A percentile compares a stretch with the other conserved stretches of the same genome.
These are phyloP conservation scores for Nyctalus aviator DNA, from an alignment of 2,797 vertebrate genomes.

Conservation along the genomic window DNA sequence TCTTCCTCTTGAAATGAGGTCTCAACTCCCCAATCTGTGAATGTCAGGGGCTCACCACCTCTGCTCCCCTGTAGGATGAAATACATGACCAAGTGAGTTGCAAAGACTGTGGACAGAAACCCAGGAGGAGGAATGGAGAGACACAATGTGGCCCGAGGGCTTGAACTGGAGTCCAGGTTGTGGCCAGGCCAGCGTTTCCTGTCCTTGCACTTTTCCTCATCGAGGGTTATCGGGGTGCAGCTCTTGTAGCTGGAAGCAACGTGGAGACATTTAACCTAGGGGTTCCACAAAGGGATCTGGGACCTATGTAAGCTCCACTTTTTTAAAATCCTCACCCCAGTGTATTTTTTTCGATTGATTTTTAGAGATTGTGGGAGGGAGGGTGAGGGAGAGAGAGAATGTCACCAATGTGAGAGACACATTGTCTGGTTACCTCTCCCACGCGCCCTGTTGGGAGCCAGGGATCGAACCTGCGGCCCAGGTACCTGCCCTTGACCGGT, in stretches of 20 bases:
- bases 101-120: neutral
- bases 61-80: neutral
- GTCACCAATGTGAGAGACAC: neutral
- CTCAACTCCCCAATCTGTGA: neutral
- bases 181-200: neutral
- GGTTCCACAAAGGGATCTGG: neutral
- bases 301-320: neutral
- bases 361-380: neutral
- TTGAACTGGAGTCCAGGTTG: neutral
- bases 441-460: neutral
- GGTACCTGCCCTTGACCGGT: neutral
- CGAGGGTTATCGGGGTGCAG: neutral
- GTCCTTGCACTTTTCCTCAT: neutral
- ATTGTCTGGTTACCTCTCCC: neutral
- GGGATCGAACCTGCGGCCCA: neutral
- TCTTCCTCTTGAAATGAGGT: neutral
- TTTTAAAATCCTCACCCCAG: neutral
- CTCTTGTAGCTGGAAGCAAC: neutral
- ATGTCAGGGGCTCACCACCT: neutral
- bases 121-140: neutral
- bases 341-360: neutral
- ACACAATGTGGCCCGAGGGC: neutral
- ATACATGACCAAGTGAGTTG: neutral
- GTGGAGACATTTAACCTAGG: neutral
- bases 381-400: neutral